Conservation (phyloP, 2,888 invertebrate species). For the Campoletis raptor region DNA sequence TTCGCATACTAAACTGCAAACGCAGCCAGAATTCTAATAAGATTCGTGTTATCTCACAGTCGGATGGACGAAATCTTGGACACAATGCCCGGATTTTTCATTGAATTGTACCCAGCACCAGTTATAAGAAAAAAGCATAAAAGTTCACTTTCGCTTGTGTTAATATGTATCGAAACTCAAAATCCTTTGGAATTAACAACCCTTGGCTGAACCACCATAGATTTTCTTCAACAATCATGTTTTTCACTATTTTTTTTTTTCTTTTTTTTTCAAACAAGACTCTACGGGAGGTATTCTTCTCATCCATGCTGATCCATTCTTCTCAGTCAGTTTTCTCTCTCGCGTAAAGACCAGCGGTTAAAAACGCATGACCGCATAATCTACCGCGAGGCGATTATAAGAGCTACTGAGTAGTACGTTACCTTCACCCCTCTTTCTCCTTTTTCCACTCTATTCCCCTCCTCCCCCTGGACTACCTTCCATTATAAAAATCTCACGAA, state of each 20-base stretch:
- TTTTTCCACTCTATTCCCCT: conserved; percentile 32
- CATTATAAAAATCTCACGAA: conserved; percentile 58
- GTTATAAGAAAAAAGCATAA: background rate
- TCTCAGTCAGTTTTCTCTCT: conserved; percentile 19
- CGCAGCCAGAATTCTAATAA: conserved; percentile 56
- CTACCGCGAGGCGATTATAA: conserved; percentile 59
- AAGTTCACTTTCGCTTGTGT: background rate
- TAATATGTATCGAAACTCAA: background rate
- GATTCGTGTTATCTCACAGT: conserved; percentile 23
- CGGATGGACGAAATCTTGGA: conserved; percentile 46
- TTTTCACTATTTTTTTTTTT: conserved; percentile 53
- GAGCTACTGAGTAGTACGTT: conserved; percentile 56
- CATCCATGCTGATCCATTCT: conserved; percentile 29
- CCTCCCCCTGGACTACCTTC: conserved; percentile 30
- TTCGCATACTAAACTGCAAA: conserved; percentile 44
- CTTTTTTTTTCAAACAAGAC: conserved; percentile 27
- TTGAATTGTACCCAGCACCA: conserved; percentile 1
- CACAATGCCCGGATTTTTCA: conserved; percentile 20
- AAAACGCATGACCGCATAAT: conserved; percentile 67
- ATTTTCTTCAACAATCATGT: conserved; percentile 38
- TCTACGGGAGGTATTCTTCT: conserved; percentile 7
- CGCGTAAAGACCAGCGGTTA: conserved; percentile 43
- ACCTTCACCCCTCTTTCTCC: conserved; percentile 26
- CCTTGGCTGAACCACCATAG: conserved; percentile 36
- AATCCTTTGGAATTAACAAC: conserved; percentile 49